A percentile compares a stretch with the other conserved stretches of the same genome.
Evolutionary conservation across 2,113 vertebrate species (phyloP).

Genomic region (Xenus cinereus): DNA sequence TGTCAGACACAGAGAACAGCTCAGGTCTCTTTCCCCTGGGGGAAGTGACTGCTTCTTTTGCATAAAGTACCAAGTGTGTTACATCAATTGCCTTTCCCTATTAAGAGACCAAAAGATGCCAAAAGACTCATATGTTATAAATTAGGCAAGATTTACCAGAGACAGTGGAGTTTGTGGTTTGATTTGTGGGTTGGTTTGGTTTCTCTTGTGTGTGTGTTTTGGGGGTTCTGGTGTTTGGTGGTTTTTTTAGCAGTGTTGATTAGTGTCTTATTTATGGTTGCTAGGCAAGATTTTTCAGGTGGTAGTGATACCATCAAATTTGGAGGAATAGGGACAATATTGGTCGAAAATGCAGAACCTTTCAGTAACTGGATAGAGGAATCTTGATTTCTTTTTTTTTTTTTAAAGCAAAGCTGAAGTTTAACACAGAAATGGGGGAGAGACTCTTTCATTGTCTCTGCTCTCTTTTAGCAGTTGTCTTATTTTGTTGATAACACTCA

Average conservation of each 20-base stretch:
- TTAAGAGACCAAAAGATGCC: not conserved
- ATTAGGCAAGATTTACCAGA: not conserved
- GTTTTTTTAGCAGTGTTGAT: not conserved
- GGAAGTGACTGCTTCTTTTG: not conserved
- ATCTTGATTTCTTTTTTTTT: not conserved
- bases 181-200: not conserved
- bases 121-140: not conserved
- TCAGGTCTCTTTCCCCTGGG: not conserved
- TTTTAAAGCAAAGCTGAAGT: not conserved
- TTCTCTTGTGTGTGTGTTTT: not conserved
- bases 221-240: not conserved
- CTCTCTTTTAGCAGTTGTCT: not conserved
- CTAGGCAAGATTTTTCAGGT: not conserved
- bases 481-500: not conserved
- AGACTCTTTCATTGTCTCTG: not conserved
- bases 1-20: not conserved
- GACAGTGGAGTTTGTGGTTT: not conserved
- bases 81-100: not conserved
- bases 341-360: not conserved
- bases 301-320: not conserved
- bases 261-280: not conserved
- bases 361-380: not conserved
- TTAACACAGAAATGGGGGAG: not conserved
- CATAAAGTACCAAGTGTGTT: not conserved
- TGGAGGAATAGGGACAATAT: not conserved